Evolutionary conservation across 2,888 invertebrate species (phyloP).

Genomic region (Smittia sp.): DNA sequence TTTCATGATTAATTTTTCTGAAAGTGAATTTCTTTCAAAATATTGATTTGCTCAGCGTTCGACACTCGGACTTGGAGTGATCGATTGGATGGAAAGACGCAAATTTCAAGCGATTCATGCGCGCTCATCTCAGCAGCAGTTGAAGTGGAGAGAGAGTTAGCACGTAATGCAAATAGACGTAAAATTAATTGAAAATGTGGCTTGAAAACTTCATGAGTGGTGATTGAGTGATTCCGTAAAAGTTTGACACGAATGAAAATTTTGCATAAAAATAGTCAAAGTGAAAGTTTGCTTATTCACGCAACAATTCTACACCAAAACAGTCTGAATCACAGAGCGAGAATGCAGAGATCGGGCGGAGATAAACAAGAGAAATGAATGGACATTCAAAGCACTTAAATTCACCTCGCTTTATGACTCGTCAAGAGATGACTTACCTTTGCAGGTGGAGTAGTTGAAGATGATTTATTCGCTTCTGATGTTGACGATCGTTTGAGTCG

Average conservation of each 20-base stretch:
- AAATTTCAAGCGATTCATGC: too few relatives aligned
- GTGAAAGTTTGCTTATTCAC: constrained; percentile 22
- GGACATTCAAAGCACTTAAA: constrained; percentile 37
- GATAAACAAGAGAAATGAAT: constrained; percentile 26
- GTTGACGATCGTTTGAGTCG: constrained; percentile 35
- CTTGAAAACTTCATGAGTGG: constrained; percentile 5
- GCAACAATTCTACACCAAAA: constrained; percentile 22
- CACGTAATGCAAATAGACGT: neutral
- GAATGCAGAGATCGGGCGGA: constrained; percentile 1
- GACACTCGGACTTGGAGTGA: too few relatives aligned
- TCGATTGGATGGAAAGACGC: too few relatives aligned
- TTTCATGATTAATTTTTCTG: too few relatives aligned
- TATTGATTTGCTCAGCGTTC: too few relatives aligned
- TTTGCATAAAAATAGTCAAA: constrained; percentile 21
- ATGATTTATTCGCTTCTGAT: constrained; percentile 45
- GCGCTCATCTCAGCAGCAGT: too few relatives aligned
- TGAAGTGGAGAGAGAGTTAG: too few relatives aligned
- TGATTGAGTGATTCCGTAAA: constrained; percentile 28
- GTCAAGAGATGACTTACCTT: constrained; percentile 45
- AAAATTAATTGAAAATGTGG: constrained; percentile 2
- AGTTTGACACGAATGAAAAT: constrained; percentile 12
- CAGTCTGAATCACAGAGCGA: constrained; percentile 30
- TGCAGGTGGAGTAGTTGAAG: constrained; percentile 46
- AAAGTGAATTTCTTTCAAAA: too few relatives aligned
- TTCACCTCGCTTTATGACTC: constrained; percentile 22